Evolutionary conservation across 2,888 invertebrate genomes (phyloP).

Genomic region (Caenorhabditis becei): DNA sequence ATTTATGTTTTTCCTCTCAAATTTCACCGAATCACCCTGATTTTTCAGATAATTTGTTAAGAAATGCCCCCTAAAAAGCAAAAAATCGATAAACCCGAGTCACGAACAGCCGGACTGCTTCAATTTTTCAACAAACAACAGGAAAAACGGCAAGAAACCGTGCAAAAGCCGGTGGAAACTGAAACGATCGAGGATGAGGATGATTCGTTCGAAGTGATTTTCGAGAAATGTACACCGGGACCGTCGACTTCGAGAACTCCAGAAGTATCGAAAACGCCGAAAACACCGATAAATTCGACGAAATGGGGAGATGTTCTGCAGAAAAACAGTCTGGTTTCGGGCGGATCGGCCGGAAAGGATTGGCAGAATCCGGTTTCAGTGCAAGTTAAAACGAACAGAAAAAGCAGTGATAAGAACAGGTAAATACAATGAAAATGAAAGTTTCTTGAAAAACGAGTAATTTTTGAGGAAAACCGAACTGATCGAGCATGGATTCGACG

Average conservation of each 20-base stretch:
- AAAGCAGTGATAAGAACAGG: conserved; percentile 1
- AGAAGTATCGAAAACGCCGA: not conserved
- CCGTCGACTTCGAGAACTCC: not conserved
- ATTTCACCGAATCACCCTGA: not conserved
- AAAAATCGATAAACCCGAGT: conserved; percentile 4
- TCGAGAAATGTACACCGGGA: conserved; percentile 25
- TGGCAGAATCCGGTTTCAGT: conserved; percentile 42
- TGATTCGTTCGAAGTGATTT: conserved; percentile 46
- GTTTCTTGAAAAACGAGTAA: not conserved
- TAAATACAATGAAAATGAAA: conserved; percentile 11
- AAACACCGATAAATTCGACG: conserved; percentile 36
- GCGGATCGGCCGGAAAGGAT: conserved; percentile 32
- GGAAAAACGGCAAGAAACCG: conserved; percentile 20
- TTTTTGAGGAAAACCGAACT: conserved; percentile 32
- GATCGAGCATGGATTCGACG: conserved; percentile 45
- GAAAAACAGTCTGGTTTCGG: conserved; percentile 20
- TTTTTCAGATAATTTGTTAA: not conserved
- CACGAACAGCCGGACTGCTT: conserved; percentile 11
- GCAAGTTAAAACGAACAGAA: conserved; percentile 12
- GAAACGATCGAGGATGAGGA: not conserved
- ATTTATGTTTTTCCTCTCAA: too few species aligned
- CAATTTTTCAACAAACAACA: conserved; percentile 49
- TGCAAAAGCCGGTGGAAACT: not conserved
- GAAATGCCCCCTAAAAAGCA: conserved; percentile 30
- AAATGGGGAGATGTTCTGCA: conserved; percentile 33